Base-by-base conservation (phyloP, 2,797 vertebrate species). In the Acrossocheilus fasciatus region DNA sequence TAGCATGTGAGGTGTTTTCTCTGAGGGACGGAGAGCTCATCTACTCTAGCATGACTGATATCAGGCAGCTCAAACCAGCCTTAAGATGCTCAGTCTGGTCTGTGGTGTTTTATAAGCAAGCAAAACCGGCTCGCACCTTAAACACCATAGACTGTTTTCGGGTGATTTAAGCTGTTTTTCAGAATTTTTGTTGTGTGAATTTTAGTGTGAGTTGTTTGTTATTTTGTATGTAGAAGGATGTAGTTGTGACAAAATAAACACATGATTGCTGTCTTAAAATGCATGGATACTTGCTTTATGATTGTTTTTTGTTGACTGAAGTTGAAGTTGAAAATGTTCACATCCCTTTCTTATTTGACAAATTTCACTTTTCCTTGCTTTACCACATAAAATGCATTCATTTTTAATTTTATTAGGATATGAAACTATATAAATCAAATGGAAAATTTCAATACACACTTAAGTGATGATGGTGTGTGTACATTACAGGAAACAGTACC, bases 21-120 rank as follows among this genome's bases (percentile, higher is more conserved):
- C 93, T 93, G 93, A 89, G 91, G 91, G 92, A 64, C 26, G 26
- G 62, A 64, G 62, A 36, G 36, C 34, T 64, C 62, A 7, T 64
- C 62, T 64, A 30, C 12, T 64, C 59, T 6, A 64, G 62, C 62
- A 64, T 64, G 62, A 64, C 11, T 30, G 62, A 66, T 66, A 66
- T 66, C 62, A 66, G 62, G 62, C 12, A 15, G 62, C 26, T 66
- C 23, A 62, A 12, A 5, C 10, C 59, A 26, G 59, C 23, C 23
- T n/a, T 54, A 26, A 62, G 57, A 62, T 12, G 23, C 20, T 57
- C 54, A 4, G 54, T 23, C 54, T 57, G 54, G 1, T n/a, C 20
- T 52, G 50, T 6, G 2, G 0, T 59, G 41, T 72, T 72, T 72
- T 36, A 9, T 23, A 59, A n/a, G 20, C 3, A 9, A 59, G 12